phyloP scores from a whole-genome alignment of 1,140 invertebrate species.

The Steinernema khuongi region DNA sequence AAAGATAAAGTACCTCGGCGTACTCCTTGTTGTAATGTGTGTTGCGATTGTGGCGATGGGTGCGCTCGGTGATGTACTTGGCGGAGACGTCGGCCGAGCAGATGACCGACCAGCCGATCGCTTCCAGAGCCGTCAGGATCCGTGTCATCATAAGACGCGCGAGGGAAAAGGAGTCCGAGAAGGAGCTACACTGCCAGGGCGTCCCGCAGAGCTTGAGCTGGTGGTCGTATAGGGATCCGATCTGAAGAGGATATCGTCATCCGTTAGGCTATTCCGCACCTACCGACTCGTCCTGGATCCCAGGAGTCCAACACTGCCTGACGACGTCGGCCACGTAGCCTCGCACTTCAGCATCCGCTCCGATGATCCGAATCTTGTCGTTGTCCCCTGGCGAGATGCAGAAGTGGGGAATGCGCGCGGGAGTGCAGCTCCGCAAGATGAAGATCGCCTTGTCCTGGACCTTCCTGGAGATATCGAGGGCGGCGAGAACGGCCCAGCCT shows the following conservation, averaged over 20 bases:
- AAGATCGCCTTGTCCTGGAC: neutral
- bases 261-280: neutral
- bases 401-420: neutral
- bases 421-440: neutral
- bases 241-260: neutral
- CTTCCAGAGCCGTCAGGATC: neutral
- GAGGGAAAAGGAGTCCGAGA: neutral
- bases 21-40: no score
- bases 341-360: no score
- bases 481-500: constrained; percentile 17
- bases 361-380: neutral
- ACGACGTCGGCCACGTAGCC: neutral
- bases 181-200: neutral
- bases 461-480: constrained; percentile 12
- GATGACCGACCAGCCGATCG: neutral
- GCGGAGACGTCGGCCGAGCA: neutral
- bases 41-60: no score
- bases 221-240: neutral
- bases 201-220: neutral
- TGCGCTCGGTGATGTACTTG: no score
- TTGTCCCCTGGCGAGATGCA: neutral
- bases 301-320: neutral
- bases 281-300: neutral
- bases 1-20: no score
- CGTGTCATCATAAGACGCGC: neutral